Evolutionary conservation across 2,113 vertebrate genomes (phyloP).

Genomic region (Hemiprocne comata): DNA sequence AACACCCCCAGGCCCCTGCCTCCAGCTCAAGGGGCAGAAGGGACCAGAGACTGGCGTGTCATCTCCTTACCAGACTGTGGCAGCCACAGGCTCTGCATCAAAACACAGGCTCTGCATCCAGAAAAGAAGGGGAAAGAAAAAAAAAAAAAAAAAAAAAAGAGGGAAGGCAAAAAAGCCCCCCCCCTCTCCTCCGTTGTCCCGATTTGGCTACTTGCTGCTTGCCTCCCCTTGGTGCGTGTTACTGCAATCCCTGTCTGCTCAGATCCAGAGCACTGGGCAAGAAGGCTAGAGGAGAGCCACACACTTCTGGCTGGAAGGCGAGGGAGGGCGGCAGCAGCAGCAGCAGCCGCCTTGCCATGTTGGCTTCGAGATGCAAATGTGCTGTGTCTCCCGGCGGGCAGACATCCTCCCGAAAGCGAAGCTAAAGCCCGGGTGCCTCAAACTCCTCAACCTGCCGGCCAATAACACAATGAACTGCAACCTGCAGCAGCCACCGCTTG

Average conservation of each 20-base stretch:
- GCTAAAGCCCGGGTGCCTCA: not conserved
- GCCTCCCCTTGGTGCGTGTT: slow-evolving; percentile 20
- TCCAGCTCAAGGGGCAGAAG: slow-evolving; percentile 14
- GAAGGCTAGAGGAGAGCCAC: slow-evolving; percentile 62
- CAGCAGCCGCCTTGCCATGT: slow-evolving; percentile 57
- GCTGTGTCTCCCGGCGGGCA: slow-evolving; percentile 13
- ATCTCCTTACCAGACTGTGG: slow-evolving; percentile 49
- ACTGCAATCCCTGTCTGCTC: slow-evolving; percentile 53
- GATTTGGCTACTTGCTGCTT: slow-evolving; percentile 60
- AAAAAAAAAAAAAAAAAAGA: not conserved
- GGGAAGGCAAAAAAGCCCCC: not conserved
- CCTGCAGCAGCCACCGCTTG: slow-evolving; percentile 69
- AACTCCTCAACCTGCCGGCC: slow-evolving; percentile 55
- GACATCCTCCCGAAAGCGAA: slow-evolving; percentile 34
- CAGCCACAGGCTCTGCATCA: slow-evolving; percentile 51
- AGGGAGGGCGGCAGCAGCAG: slow-evolving; percentile 54
- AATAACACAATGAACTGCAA: slow-evolving; percentile 64
- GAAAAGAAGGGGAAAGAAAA: not conserved
- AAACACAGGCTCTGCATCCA: slow-evolving; percentile 45
- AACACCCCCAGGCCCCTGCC: not conserved
- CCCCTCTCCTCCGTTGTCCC: slow-evolving; percentile 8
- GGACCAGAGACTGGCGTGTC: slow-evolving; percentile 13
- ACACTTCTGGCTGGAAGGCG: slow-evolving; percentile 56
- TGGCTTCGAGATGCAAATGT: slow-evolving; percentile 57
- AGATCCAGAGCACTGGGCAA: slow-evolving; percentile 37